Percentiles rank a stretch among this genome's conserved stretches.
These are phyloP conservation scores for Anoplopoma fimbria DNA, from an alignment of 2,113 vertebrate genomes.

Conservation along the genomic window DNA sequence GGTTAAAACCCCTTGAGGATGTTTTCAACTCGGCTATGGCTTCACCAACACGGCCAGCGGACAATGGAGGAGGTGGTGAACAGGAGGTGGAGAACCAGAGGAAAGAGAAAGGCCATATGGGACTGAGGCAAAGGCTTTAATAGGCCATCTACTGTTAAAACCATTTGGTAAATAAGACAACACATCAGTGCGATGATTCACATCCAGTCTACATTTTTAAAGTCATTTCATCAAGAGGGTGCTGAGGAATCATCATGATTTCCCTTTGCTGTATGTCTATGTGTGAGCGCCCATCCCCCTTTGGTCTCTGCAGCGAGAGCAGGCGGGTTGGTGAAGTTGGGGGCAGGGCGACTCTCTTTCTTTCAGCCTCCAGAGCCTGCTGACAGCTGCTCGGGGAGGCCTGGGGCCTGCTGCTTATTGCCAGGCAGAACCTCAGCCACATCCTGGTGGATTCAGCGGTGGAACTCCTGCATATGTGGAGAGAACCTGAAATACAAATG, in stretches of 20 bases:
- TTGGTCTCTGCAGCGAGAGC: constrained; percentile 57
- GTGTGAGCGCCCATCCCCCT: constrained; percentile 68
- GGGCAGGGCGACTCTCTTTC: constrained; percentile 75
- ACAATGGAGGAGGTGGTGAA: constrained; percentile 54
- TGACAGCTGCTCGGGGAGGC: constrained; percentile 80
- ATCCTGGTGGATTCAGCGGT: constrained; percentile 58
- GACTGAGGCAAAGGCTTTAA: not conserved
- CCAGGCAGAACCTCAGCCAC: constrained; percentile 48
- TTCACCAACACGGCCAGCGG: constrained; percentile 18
- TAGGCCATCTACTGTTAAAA: not conserved
- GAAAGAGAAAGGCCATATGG: constrained; percentile 43
- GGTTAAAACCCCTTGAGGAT: constrained; percentile 29
- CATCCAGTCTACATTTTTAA: not conserved
- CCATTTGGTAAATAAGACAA: not conserved
- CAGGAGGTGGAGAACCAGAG: constrained; percentile 46
- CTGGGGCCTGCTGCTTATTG: constrained; percentile 64
- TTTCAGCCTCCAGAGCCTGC: constrained; percentile 57
- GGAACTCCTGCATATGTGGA: constrained; percentile 31
- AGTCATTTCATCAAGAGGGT: constrained; percentile 9
- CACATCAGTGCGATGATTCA: not conserved
- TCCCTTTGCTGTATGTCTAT: constrained; percentile 26
- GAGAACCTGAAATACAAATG: constrained; percentile 50
- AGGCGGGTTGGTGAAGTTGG: constrained; percentile 70
- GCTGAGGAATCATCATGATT: constrained; percentile 35
- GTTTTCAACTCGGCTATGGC: constrained; percentile 27